Base-by-base conservation (phyloP, 2,888 invertebrate genomes). In the Platycnemis pennipes region DNA sequence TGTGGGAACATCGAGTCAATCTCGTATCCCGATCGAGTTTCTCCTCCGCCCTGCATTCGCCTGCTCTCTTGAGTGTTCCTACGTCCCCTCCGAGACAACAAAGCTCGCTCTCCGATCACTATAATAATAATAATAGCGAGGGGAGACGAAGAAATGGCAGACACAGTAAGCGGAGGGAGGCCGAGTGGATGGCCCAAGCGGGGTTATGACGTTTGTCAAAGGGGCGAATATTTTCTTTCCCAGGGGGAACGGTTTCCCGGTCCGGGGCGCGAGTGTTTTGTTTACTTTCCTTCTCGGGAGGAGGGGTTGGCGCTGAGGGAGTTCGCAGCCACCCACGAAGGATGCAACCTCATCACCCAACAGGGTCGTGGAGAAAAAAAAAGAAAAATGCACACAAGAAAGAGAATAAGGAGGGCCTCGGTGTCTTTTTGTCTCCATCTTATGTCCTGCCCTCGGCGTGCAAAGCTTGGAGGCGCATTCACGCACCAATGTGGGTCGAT, bases 151-250 rank as follows among this genome's bases (percentile, higher is more conserved):
- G 77, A 37, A 13, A 77, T 77, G 77, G 37, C 77, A 77, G 77
- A 77, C 31, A 37, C 26, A 37, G 77, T 13, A 77, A 77, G 37
- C 77, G 63, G 7, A 63, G 19, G n/a, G 0, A n/a, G n/a, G 63
- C 63, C 31, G 13, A 37, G 31, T 37, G 77, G 77, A 1, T 31
- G 77, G 77, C 0, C 2, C 49, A 49, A 19, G 13, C 49, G 2
- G 0, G 49, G 49, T 49, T 11, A 37, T 37, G 77, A 77, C 77
- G 77, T 37, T 37, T 16, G 77, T 77, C 77, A 77, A 77, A 77
- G 77, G 77, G 77, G 77, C 31, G 77, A 77, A 37, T 77, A 77
- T 77, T 77, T 77, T 77, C 77, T 37, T 77, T 77, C 77, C 77
- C 77, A 26, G 2, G 3, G 4, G 8, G 8, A 53, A 1, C 37